Evolutionary conservation across 92 coral and sea anemone species (phyloP), one percentile per base, ranked within the genome.

Genomic region (Scolanthus callimorphus): DNA sequence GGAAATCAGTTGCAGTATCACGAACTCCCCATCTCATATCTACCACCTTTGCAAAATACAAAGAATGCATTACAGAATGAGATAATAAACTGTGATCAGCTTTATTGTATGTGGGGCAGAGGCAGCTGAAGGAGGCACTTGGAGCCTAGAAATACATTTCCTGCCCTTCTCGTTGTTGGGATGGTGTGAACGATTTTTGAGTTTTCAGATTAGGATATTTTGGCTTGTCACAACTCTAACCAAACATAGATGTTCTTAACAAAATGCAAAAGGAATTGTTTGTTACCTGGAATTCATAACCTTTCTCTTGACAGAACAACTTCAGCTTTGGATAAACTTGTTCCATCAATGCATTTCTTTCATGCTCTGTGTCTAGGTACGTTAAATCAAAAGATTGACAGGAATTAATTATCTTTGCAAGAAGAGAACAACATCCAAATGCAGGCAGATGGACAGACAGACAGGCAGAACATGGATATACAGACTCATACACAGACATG

Each of bases 21-120:
- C 97, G 66, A 12, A 90, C 97, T 11, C 97, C 95, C 97, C 97
- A 90, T 9, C 97, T 60, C 97, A 90, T 90, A 50, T 90, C 97
- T 11, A 90, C 97, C 23, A 86, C 86, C 92, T 90, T 57, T n/a
- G 53, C 23, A 4, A 21, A n/a, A n/a, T n/a, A n/a, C n/a, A n/a
- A n/a, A n/a, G n/a, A n/a, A n/a, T n/a, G n/a, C n/a, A n/a, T n/a
- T n/a, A n/a, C n/a, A n/a, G n/a, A n/a, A n/a, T n/a, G n/a, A n/a
- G n/a, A n/a, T n/a, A n/a, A n/a, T n/a, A n/a, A n/a, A n/a, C n/a
- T n/a, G n/a, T n/a, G n/a, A n/a, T n/a, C n/a, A n/a, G n/a, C n/a
- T n/a, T n/a, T n/a, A n/a, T n/a, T n/a, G n/a, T n/a, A n/a, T n/a
- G n/a, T n/a, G n/a, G n/a, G n/a, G n/a, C n/a, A n/a, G n/a, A n/a